A percentile compares a stretch with the other conserved stretches of the same genome.
phyloP scores from a whole-genome alignment of 1,140 invertebrate species.

The Sarcophaga peregrina region DNA sequence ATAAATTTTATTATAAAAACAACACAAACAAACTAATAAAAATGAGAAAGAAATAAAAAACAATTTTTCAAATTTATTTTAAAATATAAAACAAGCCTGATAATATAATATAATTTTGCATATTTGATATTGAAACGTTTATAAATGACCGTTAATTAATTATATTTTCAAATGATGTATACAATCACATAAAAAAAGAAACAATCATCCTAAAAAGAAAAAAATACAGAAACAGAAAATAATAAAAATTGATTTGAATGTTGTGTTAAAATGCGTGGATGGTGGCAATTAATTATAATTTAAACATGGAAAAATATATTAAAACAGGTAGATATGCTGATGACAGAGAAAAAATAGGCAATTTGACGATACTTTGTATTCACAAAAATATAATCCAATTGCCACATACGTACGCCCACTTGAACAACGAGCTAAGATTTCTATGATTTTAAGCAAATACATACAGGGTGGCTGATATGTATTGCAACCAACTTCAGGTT shows the following conservation, averaged over 20 bases:
- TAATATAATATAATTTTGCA: constrained; percentile 22
- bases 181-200: not conserved
- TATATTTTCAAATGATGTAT: constrained; percentile 28
- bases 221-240: no score
- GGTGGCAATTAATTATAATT: constrained; percentile 12
- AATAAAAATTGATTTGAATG: constrained; percentile 4
- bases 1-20: constrained; percentile 25
- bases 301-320: not conserved
- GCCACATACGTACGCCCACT: no score
- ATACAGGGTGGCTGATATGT: no score
- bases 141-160: constrained; percentile 38
- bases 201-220: no score
- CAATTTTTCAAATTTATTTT: not conserved
- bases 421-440: no score
- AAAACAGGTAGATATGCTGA: not conserved
- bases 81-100: not conserved
- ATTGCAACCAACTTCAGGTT: no score
- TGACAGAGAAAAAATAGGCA: no score
- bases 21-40: not conserved
- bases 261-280: constrained; percentile 14
- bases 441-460: no score
- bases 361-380: no score
- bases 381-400: no score
- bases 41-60: not conserved
- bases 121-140: constrained; percentile 36